A percentile compares a stretch with the other conserved stretches of the same genome.
These are phyloP conservation scores for Sinelater perroti DNA, from an alignment of 2,888 invertebrate species.

Conservation along the genomic window DNA sequence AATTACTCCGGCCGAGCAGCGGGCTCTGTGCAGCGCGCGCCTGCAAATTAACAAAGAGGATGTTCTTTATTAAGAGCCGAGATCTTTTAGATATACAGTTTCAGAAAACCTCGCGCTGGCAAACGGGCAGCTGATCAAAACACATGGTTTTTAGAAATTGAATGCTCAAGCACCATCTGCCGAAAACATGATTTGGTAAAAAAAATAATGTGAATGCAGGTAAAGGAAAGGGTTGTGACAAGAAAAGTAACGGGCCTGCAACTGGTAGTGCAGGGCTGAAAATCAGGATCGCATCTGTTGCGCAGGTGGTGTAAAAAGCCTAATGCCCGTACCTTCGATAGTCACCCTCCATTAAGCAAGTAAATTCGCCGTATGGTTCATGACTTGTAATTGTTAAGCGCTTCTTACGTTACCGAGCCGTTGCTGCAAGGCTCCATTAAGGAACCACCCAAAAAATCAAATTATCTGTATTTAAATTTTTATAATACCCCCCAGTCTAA, in stretches of 20 bases:
- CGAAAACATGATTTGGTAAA: conserved; percentile 58
- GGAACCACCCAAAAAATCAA: no score
- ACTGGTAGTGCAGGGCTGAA: conserved; percentile 55
- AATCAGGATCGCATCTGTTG: conserved; percentile 60
- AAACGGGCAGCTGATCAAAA: conserved; percentile 56
- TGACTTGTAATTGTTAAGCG: not conserved
- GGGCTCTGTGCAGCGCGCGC: no score
- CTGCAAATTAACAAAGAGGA: not conserved
- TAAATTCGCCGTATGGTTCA: conserved; percentile 11
- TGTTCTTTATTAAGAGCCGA: conserved; percentile 19
- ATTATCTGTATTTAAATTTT: no score
- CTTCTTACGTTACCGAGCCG: no score
- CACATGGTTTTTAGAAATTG: conserved; percentile 57
- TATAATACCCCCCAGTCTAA: no score
- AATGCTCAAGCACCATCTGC: conserved; percentile 56
- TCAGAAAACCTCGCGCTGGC: conserved; percentile 45
- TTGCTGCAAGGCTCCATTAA: no score
- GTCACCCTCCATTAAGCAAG: not conserved
- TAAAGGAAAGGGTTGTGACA: conserved; percentile 57
- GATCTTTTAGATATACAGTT: conserved; percentile 34
- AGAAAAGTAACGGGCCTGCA: conserved; percentile 56
- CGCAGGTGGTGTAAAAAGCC: conserved; percentile 54
- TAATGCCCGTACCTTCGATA: conserved; percentile 22
- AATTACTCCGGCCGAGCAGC: no score
- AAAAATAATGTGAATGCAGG: conserved; percentile 53